A percentile compares a stretch with the other conserved stretches of the same genome.
Evolutionary conservation across 2,797 vertebrate genomes (phyloP).

Genomic region (Ibycter americanus): DNA sequence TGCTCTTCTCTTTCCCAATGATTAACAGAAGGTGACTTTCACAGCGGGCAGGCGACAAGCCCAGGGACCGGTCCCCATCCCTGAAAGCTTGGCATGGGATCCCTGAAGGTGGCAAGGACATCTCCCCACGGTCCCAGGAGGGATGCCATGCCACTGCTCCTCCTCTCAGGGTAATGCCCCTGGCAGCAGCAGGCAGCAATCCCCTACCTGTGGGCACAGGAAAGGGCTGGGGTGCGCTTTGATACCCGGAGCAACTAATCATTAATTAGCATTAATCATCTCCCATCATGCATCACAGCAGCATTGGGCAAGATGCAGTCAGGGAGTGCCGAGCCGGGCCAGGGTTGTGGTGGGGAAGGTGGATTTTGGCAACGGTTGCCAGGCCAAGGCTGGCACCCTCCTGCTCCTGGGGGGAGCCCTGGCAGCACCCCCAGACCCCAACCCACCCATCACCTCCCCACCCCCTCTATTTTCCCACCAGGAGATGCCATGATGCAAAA

Average conservation of each 20-base stretch:
- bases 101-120: neutral
- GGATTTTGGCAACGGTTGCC: neutral
- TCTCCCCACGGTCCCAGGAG: neutral
- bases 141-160: accelerated
- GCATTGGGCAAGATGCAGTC: neutral
- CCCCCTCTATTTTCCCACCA: neutral
- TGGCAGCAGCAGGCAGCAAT: neutral
- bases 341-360: neutral
- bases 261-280: slow-evolving; percentile 46
- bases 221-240: neutral
- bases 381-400: neutral
- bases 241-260: slow-evolving; percentile 13
- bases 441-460: neutral
- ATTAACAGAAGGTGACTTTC: neutral
- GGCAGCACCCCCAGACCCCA: neutral
- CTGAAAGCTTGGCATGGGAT: neutral
- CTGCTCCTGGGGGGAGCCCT: neutral
- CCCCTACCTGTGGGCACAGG: slow-evolving; percentile 12
- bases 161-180: neutral
- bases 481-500: neutral
- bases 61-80: neutral
- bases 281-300: neutral
- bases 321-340: neutral
- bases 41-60: neutral
- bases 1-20: neutral